Base-by-base conservation (phyloP, 23 tunicate genomes). In the Ciona savignyi region DNA sequence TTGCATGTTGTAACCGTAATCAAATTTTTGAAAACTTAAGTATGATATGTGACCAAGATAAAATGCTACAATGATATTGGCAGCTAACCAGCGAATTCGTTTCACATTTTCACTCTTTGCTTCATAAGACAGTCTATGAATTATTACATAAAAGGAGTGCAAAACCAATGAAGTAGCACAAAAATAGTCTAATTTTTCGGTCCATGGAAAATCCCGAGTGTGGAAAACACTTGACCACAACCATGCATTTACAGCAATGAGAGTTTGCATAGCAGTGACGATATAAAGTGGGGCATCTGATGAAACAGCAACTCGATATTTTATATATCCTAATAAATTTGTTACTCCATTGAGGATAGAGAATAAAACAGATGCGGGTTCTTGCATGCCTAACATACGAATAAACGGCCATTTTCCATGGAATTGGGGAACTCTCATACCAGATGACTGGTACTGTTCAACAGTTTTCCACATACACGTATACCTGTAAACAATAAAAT, bases 1-100 rank as follows among this genome's bases (percentile, higher is more conserved):
- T 23, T 71, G 56, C 99, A 95, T 95, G 66, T 95, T 95, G 71
- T 88, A 87, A 2, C 95, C 95, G 67, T 95, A 95, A 83, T 95
- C 99, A 78, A 95, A 87, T 26, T 73, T 77, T 21, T 48, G 70
- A 61, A 35, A 73, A 2, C 67, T 29, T 63, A 83, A 74, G 63
- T 83, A 80, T 24, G 70, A 74, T 30, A 88, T 73, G 66, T 95
- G 99, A 51, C 74, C 71, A 34, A 78, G 2, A 64, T 73, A 93
- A 30, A 80, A 33, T 0, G 35, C 31, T 25, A 61, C 67, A 6
- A 86, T 3, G 23, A 70, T 23, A 32, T 49, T 32, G 26, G 32
- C 81, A 67, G 65, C 63, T 15, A 42, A 23, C 68, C 78, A 66
- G 2, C 73, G 72, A 2, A 71, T 23, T 2, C 27, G 24, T 23